Base-by-base conservation (phyloP, 2,888 invertebrate genomes). In the Scrobipalpa costella region DNA sequence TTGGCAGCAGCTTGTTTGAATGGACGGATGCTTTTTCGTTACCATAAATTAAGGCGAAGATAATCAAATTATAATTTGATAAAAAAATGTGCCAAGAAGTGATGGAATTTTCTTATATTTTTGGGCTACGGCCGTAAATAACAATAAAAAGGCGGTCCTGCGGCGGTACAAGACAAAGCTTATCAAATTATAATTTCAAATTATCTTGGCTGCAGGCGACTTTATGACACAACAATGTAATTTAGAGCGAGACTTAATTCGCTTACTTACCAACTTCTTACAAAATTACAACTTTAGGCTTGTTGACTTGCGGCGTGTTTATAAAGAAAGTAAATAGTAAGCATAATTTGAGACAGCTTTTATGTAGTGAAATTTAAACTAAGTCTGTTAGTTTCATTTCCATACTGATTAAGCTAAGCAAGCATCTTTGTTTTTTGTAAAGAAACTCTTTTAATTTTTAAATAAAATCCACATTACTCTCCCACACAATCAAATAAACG, bases 1-100 rank as follows among this genome's bases (percentile, higher is more conserved):
- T 85, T 79, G 80, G 84, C 77, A 82, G 81, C 86, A 85, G 84
- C 84, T 84, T 85, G 85, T 78, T 78, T 79, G 75, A 85, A 84
- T 84, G 83, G 81, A 78, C 73, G 77, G 78, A 77, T 80, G 79
- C 76, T 82, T 79, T 83, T 83, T 82, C 79, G 74, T 84, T 83
- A 80, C 70, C 82, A 82, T 84, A 84, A 77, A 83, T 84, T 82
- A 38, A 62, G 57, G 15, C 71, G 69, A 68, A 78, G 74, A 78
- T 85, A 81, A 85, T 85, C 81, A 81, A 86, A 87, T 84, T 83
- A 83, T 77, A 77, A 79, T 85, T 81, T 78, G 72, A 73, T 73
- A 76, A 78, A 70, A 79, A 44, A 77, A 73, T 70, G 71, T 72
- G 72, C 63, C 47, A 71, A 68, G 67, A 63, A 60, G 57, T 63